A percentile compares a stretch with the other conserved stretches of the same genome.
These are phyloP conservation scores for Coleophora deauratella DNA, from an alignment of 2,888 invertebrate species.

Conservation along the genomic window DNA sequence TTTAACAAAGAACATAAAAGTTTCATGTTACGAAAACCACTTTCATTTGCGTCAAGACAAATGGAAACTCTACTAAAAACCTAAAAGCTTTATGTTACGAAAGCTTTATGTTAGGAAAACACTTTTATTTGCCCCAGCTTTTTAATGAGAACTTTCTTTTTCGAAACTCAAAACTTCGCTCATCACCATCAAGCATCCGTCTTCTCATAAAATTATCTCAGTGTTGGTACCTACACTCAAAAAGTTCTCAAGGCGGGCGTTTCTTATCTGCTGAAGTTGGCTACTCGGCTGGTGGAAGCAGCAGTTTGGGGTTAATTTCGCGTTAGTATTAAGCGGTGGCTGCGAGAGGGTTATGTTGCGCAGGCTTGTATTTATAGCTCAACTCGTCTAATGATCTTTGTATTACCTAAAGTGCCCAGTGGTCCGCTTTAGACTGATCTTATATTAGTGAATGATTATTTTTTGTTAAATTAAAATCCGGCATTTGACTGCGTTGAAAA, in stretches of 20 bases:
- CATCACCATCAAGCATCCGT: not conserved
- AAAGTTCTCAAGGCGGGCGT: not conserved
- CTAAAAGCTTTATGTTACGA: no score
- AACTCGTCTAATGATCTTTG: constrained; percentile 48
- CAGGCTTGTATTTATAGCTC: constrained; percentile 49
- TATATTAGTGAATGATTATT: no score
- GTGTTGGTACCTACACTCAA: not conserved
- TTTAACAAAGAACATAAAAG: no score
- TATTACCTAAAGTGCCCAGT: constrained; percentile 31
- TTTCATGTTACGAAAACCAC: no score
- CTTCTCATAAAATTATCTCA: not conserved
- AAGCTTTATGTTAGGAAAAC: no score
- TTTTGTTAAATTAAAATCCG: no score
- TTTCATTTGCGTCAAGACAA: no score
- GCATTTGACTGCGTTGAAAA: not conserved
- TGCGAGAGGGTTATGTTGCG: constrained; percentile 29
- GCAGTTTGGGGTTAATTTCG: constrained; percentile 48
- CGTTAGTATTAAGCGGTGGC: constrained; percentile 46
- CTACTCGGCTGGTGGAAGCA: constrained; percentile 18
- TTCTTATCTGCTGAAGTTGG: constrained; percentile 18
- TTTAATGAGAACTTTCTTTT: no score
- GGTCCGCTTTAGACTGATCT: constrained; percentile 2
- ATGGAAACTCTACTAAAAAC: no score
- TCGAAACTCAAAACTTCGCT: no score
- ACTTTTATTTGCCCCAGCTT: no score